Conservation (phyloP, 2,888 invertebrate genomes). For the Cheilosia vulpina region DNA sequence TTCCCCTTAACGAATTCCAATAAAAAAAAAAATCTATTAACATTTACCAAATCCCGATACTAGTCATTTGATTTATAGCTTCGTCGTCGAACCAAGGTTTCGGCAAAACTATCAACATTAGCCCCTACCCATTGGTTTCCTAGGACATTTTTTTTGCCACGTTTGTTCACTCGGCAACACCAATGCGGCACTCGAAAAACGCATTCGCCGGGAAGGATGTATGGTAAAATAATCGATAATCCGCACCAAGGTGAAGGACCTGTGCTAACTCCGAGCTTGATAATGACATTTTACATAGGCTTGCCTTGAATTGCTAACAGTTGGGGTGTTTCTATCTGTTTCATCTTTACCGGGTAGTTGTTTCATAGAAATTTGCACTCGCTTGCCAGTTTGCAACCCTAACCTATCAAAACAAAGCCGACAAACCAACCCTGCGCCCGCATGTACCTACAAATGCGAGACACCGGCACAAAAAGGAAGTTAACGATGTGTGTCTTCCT, state of each 20-base stretch:
- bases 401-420: slow-evolving; percentile 69
- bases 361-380: background rate
- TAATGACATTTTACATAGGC: slow-evolving; percentile 1
- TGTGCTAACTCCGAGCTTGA: background rate
- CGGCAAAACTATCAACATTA: background rate
- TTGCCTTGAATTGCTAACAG: background rate
- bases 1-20: background rate
- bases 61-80: background rate
- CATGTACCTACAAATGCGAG: slow-evolving; percentile 31
- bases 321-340: slow-evolving; percentile 18
- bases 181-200: slow-evolving; percentile 3
- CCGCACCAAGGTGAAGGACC: slow-evolving; percentile 32
- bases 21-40: background rate
- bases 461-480: slow-evolving; percentile 29
- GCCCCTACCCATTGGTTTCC: background rate
- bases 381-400: slow-evolving; percentile 43
- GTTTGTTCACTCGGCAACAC: background rate
- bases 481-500: background rate
- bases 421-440: slow-evolving; percentile 32
- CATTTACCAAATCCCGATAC: background rate
- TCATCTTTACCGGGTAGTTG: slow-evolving; percentile 2
- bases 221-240: slow-evolving; percentile 46
- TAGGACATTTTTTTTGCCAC: background rate
- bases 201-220: slow-evolving; percentile 34
- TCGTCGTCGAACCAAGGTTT: background rate